Base-by-base conservation (phyloP, 2,113 vertebrate species). In the Apodemus speciosus region DNA sequence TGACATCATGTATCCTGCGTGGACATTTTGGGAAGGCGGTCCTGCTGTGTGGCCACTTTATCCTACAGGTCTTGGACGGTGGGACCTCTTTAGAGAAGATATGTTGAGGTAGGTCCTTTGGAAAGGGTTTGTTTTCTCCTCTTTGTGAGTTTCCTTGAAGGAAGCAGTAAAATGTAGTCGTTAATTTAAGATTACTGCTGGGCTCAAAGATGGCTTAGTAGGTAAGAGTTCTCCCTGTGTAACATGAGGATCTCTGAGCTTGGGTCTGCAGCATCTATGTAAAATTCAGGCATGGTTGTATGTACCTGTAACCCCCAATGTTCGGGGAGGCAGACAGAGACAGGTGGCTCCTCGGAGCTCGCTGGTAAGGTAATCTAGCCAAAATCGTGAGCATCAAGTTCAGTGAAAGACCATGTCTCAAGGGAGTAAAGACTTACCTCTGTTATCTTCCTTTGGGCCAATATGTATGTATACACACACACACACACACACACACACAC, bases 11-110 rank as follows among this genome's bases (percentile, higher is more conserved):
- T 99, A 99, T 90, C 99, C 99, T 85, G 99, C 99, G 0, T 99
- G 99, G 99, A 99, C 99, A 0, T 99, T 99, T 95, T 99, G 99
- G 99, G 99, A 99, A 98, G 99, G 99, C 16, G 99, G 99, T 16
- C 99, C 99, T 4, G 99, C 99, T 46, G 99, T 99, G 95, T 99
- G 99, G 99, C 99, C 99, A 73, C 99, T 99, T 96, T 99, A 99
- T 89, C 99, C 99, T 58, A 99, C 99, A 10, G 99, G 99, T 89
- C 98, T 99, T 85, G 99, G 99, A 49, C 98, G 99, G 90, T 99
- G 99, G 99, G 99, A 99, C 95, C 98, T 99, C 80, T 99, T 99
- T 99, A 99, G 99, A 96, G 98, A 99, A 35, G 99, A 99, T 49
- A 98, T 99, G 76, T 95, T 97, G 97, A 99, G 98, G 99, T 99